Evolutionary conservation across 2,888 invertebrate species (phyloP).

Genomic region (Rotaria sp.): DNA sequence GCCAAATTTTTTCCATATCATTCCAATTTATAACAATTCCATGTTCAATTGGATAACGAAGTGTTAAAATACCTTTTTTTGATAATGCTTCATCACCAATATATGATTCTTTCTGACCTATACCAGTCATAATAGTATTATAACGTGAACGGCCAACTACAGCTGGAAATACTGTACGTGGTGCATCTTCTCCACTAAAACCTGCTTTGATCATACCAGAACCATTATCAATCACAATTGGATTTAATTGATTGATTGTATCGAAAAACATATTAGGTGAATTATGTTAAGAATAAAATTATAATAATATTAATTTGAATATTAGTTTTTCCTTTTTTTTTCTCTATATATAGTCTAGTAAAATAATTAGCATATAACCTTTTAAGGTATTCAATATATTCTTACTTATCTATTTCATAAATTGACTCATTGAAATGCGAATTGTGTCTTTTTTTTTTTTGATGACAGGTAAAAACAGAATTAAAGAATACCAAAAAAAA

Average conservation of each 20-base stretch:
- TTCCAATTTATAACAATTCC: slow-evolving; percentile 53
- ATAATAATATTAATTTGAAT: too few species aligned
- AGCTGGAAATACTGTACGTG: slow-evolving; percentile 40
- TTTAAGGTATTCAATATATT: neutral
- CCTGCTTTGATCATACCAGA: slow-evolving; percentile 60
- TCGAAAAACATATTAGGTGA: neutral
- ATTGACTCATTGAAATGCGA: neutral
- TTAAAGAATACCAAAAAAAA: neutral
- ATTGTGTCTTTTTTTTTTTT: neutral
- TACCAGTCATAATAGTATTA: slow-evolving; percentile 73
- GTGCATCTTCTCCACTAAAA: slow-evolving; percentile 41
- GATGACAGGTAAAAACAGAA: neutral
- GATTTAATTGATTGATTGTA: slow-evolving; percentile 37
- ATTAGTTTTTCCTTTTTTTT: too few species aligned
- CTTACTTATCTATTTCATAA: neutral
- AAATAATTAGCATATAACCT: neutral
- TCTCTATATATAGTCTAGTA: neutral
- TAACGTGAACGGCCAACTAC: slow-evolving; percentile 41
- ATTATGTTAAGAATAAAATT: neutral
- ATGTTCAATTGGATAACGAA: slow-evolving; percentile 51
- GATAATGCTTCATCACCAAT: slow-evolving; percentile 48
- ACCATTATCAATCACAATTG: slow-evolving; percentile 66
- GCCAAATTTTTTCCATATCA: slow-evolving; percentile 55
- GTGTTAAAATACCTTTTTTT: slow-evolving; percentile 50
- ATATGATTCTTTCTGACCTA: slow-evolving; percentile 66